Evolutionary conservation across 2,888 invertebrate genomes (phyloP).

Genomic region (Diarsia mendica): DNA sequence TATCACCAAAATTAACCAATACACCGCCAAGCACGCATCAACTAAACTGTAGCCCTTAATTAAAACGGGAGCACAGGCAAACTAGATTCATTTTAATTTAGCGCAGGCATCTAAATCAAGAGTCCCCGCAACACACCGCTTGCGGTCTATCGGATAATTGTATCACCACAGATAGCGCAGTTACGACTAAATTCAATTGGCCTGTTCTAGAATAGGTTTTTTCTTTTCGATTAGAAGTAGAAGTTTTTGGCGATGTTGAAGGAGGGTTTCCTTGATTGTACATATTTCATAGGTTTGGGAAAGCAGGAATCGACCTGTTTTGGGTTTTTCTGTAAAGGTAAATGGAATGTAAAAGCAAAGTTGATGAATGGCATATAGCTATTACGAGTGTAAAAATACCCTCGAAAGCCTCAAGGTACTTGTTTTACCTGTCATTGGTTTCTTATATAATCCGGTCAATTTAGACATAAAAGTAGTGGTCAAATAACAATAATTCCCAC

Average conservation of each 20-base stretch:
- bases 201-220: slow-evolving; percentile 16
- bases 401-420: background rate
- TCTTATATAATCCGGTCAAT: too few species aligned
- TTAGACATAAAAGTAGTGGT: too few species aligned
- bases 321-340: too few species aligned
- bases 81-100: slow-evolving; percentile 59
- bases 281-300: background rate
- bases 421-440: background rate
- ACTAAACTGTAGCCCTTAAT: slow-evolving; percentile 47
- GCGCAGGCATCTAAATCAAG: slow-evolving; percentile 54
- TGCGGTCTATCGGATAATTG: slow-evolving; percentile 57
- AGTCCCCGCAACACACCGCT: slow-evolving; percentile 43
- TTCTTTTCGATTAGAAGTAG: slow-evolving; percentile 6
- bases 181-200: slow-evolving; percentile 58
- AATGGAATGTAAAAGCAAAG: background rate
- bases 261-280: background rate
- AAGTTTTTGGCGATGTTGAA: slow-evolving; percentile 17
- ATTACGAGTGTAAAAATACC: background rate
- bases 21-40: slow-evolving; percentile 35
- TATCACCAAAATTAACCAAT: slow-evolving; percentile 15
- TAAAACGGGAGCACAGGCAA: slow-evolving; percentile 54
- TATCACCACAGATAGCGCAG: slow-evolving; percentile 54
- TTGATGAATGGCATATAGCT: background rate
- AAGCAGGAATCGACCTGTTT: too few species aligned
- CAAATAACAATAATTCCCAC: too few species aligned